phyloP scores from a whole-genome alignment of 2,113 vertebrate species.

The Synchiropus splendidus region DNA sequence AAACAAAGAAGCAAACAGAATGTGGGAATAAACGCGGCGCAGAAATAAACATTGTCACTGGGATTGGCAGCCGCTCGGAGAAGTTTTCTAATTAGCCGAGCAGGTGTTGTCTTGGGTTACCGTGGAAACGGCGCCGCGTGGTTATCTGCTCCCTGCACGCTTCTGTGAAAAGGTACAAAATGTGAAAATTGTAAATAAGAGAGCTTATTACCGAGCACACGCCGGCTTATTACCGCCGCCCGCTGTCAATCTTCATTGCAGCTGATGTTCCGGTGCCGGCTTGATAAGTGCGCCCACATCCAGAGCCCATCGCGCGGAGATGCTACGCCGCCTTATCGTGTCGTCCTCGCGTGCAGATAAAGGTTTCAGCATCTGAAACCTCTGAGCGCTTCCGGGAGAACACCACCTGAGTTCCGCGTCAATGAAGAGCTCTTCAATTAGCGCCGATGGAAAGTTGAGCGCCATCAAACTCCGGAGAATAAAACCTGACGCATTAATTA shows the following conservation, averaged over 20 bases:
- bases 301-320: too few relatives aligned
- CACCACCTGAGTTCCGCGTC: too few relatives aligned
- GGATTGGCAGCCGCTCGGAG: not conserved
- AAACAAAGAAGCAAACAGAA: not conserved
- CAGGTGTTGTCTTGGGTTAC: constrained; percentile 11
- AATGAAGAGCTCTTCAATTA: too few relatives aligned
- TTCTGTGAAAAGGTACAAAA: constrained; percentile 3
- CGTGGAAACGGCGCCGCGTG: constrained; percentile 13
- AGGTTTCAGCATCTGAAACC: too few relatives aligned
- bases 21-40: not conserved
- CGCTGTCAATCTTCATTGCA: not conserved
- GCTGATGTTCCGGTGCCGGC: not conserved
- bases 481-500: too few relatives aligned
- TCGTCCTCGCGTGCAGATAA: too few relatives aligned
- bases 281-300: too few relatives aligned
- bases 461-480: too few relatives aligned
- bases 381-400: too few relatives aligned
- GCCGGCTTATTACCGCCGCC: not conserved
- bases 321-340: too few relatives aligned
- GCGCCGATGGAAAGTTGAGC: too few relatives aligned
- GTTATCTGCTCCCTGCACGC: constrained; percentile 1
- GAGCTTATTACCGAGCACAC: not conserved
- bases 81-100: constrained; percentile 7
- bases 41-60: too few relatives aligned
- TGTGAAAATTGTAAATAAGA: not conserved